These are phyloP conservation scores for Onychostoma macrolepis DNA, from an alignment of 2,113 vertebrate genomes.

Conservation along the genomic window DNA sequence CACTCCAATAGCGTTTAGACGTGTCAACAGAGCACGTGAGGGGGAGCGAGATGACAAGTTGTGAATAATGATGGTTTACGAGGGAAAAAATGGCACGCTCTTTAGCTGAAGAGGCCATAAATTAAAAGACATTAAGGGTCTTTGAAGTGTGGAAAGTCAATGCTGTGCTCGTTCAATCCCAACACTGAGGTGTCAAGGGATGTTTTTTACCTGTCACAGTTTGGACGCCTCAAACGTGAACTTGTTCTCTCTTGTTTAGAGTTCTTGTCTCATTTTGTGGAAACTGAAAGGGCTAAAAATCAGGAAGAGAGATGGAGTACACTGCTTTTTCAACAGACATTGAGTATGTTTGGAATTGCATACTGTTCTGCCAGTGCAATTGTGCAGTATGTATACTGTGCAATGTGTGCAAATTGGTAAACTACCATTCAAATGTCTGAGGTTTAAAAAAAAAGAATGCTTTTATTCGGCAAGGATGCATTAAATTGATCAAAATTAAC, in stretches of 20 bases:
- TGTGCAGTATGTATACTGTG: background rate
- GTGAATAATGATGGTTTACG: constrained; percentile 66
- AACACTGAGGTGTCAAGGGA: constrained; percentile 16
- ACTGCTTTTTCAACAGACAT: no score
- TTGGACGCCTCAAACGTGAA: background rate
- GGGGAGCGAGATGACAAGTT: constrained; percentile 54
- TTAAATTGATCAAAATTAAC: background rate
- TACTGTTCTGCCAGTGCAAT: background rate
- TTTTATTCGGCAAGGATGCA: background rate
- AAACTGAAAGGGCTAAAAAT: background rate
- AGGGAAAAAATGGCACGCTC: constrained; percentile 47
- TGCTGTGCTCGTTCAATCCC: constrained; percentile 17
- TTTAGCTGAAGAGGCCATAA: constrained; percentile 57
- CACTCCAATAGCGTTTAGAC: constrained; percentile 7
- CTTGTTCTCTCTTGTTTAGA: constrained; percentile 19
- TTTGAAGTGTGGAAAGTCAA: constrained; percentile 57
- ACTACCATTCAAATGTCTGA: background rate
- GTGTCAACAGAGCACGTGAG: constrained; percentile 44
- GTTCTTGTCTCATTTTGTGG: background rate
- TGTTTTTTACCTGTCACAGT: background rate
- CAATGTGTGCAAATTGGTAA: background rate
- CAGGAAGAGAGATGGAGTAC: background rate
- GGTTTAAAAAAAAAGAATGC: background rate
- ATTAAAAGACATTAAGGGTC: constrained; percentile 56
- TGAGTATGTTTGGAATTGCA: no score